Conservation (phyloP, 2,888 invertebrate genomes). For the Luffia ferchaultella region DNA sequence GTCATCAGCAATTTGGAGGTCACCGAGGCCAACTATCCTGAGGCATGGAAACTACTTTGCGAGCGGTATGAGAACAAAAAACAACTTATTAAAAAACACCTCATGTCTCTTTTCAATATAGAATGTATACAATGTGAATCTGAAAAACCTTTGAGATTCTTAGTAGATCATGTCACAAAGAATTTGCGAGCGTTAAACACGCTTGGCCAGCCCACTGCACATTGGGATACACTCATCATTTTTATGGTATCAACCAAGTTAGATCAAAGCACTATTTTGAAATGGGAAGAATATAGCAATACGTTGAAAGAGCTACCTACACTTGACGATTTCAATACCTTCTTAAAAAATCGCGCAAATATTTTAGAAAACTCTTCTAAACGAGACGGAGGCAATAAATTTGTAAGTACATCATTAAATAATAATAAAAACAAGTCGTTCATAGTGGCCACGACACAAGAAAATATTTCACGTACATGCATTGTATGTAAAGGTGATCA, state of each 20-base stretch:
- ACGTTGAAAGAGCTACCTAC: neutral
- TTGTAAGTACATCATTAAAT: too few relatives aligned
- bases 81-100: slow-evolving; percentile 17
- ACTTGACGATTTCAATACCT: neutral
- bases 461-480: too few relatives aligned
- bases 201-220: slow-evolving; percentile 13
- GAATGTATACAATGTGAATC: slow-evolving; percentile 14
- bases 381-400: neutral
- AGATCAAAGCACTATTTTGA: neutral
- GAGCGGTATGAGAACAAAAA: slow-evolving; percentile 16
- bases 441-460: too few relatives aligned
- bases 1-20: slow-evolving; percentile 17
- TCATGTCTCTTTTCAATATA: slow-evolving; percentile 17
- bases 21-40: slow-evolving; percentile 12
- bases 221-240: too few relatives aligned
- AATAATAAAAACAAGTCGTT: too few relatives aligned
- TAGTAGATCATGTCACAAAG: too few relatives aligned
- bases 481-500: too few relatives aligned
- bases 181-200: too few relatives aligned
- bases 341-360: slow-evolving; percentile 1
- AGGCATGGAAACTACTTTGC: slow-evolving; percentile 18
- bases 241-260: too few relatives aligned
- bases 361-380: neutral
- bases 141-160: slow-evolving; percentile 14
- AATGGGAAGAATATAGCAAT: neutral